Conservation (phyloP, 1,140 invertebrate genomes). For the Drosophila ercepeae region DNA sequence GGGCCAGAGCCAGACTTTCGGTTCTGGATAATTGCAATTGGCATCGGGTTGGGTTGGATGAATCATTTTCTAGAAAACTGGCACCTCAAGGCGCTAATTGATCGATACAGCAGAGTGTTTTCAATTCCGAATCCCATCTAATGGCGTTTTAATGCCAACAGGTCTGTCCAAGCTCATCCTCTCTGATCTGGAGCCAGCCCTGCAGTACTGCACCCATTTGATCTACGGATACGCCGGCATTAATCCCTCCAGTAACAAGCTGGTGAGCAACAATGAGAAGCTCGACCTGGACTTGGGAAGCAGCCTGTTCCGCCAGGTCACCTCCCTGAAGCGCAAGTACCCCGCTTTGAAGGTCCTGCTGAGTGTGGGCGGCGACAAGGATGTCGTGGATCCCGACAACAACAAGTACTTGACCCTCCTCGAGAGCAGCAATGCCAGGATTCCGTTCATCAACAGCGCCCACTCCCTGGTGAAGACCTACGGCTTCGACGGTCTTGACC, state of each 20-base stretch:
- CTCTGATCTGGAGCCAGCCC: constrained; percentile 88
- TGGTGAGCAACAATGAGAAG: constrained; percentile 88
- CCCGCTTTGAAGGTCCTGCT: constrained; percentile 91
- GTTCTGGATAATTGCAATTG: constrained; percentile 54
- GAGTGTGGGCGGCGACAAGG: constrained; percentile 90
- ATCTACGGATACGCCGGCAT: constrained; percentile 94
- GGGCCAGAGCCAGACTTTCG: not conserved
- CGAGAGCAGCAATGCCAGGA: constrained; percentile 88
- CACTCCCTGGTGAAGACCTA: constrained; percentile 89
- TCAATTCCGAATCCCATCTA: not conserved
- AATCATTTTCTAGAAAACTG: constrained; percentile 32
- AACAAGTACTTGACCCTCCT: constrained; percentile 84
- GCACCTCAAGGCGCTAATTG: constrained; percentile 50
- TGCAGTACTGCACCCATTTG: constrained; percentile 92
- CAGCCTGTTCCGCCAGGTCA: constrained; percentile 88
- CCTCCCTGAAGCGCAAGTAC: constrained; percentile 88
- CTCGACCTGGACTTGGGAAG: constrained; percentile 89
- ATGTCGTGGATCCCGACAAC: constrained; percentile 85
- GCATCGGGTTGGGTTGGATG: constrained; percentile 28
- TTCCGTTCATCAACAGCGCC: constrained; percentile 90
- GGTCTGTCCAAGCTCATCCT: constrained; percentile 91
- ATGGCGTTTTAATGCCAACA: constrained; percentile 74
- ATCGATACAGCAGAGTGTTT: constrained; percentile 1
- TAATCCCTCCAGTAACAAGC: constrained; percentile 88
- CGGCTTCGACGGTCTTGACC: constrained; percentile 93